Base-by-base conservation (phyloP, 2,113 vertebrate species). In the Probosciger aterrimus region DNA sequence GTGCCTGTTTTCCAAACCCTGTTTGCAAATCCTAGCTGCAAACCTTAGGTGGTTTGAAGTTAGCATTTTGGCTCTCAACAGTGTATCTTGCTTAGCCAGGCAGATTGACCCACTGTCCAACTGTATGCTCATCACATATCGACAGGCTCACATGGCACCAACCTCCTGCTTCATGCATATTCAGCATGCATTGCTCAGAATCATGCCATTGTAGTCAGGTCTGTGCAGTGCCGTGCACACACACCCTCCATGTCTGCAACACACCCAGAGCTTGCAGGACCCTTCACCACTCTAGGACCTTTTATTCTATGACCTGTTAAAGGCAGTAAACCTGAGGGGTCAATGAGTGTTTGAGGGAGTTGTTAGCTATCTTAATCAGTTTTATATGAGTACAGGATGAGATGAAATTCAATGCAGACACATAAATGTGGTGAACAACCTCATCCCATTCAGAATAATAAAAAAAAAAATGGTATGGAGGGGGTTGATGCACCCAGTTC, bases 111-210 rank as follows among this genome's bases (percentile, higher is more conserved):
- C 83, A 14, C 88, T 71, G 69, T 20, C 73, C 77, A 27, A 14
- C 6, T 90, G 85, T 64, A 71, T 88, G 90, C 95, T 86, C 57
- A 73, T 78, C 92, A 76, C 88, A 75, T 65, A 90, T 52, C 6
- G 0, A 59, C 60, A 47, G 88, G 68, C 79, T 96, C 68, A 50
- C 30, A 25, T 88, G 93, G 92, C 95, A 50, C 30, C 79, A 90
- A 85, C 60, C 88, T 92, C 90, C 62, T 39, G 57, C 90, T 87
- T 93, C 90, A 92, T 93, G 92, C 82, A 84, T 94, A 93, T 96
- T 93, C 95, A 92, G 79, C 0, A 1, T 67, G 64, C 27, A 4
- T 59, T 25, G 69, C 86, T 81, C 88, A 94, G 93, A 93, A 64
- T 80, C 70, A 3, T 92, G 92, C 73, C 39, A 67, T 86, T 93